These are phyloP conservation scores for Aegithalos caudatus DNA, from an alignment of 2,113 vertebrate genomes.

Conservation along the genomic window DNA sequence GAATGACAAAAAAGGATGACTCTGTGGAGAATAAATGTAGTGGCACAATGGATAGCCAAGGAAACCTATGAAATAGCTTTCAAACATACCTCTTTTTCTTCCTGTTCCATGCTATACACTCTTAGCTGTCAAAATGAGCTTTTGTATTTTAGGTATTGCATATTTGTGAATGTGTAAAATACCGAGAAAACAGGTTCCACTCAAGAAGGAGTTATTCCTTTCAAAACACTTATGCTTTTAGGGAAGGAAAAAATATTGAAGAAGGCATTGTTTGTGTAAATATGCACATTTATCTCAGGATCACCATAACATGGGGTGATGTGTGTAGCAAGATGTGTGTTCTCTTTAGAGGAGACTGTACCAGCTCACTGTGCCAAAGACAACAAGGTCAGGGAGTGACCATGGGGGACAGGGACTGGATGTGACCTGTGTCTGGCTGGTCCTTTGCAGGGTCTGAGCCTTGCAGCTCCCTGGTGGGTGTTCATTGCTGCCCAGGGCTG, in stretches of 20 bases:
- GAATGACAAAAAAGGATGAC: not conserved
- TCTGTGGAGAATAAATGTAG: not conserved
- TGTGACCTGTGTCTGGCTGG: not conserved
- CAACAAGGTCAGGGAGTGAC: not conserved
- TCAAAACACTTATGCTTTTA: not conserved
- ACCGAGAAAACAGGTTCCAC: not conserved
- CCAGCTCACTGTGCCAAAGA: fast-evolving
- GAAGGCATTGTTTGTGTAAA: not conserved
- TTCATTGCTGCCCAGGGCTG: not conserved
- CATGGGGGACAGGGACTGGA: fast-evolving
- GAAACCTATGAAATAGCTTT: not conserved
- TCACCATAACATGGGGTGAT: not conserved
- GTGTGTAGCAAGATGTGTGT: fast-evolving
- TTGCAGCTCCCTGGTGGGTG: not conserved
- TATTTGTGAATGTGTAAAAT: not conserved
- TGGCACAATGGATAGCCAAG: not conserved
- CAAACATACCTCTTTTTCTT: not conserved
- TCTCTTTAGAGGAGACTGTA: not conserved
- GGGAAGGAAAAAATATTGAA: not conserved
- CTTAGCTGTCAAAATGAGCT: not conserved
- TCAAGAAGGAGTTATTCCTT: not conserved
- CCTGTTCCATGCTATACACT: fast-evolving
- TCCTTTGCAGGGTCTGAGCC: not conserved
- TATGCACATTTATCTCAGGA: not conserved
- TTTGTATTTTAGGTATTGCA: not conserved